Evolutionary conservation across 1,140 invertebrate genomes (phyloP), one percentile per base, ranked within the genome.

Genomic region (Formica exsecta): DNA sequence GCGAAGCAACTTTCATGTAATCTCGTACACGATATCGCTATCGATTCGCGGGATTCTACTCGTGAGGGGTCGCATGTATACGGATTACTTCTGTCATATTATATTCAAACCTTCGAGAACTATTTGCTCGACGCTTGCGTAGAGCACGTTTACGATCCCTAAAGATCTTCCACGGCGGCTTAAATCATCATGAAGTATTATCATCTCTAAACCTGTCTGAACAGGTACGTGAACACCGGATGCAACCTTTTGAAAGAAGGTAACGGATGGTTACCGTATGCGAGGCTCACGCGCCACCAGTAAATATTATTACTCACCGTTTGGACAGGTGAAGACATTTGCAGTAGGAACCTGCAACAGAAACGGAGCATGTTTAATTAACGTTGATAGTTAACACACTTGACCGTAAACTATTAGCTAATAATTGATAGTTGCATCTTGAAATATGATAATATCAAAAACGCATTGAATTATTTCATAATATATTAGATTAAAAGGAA

Each of bases 301-400:
- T 51, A 22, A 57, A n/a, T 38, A n/a, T 51, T 25, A 19, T 80
- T 83, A 96, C 96, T 96, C 94, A 97, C 96, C 96, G 93, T 96
- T 97, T 92, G 96, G 96, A 96, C 96, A 97, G 89, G 96, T 96
- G 94, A 97, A 97, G 92, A 96, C 93, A 92, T 96, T 95, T 66
- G 93, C 93, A 65, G 92, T 79, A 81, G 94, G 95, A 89, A 95
- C 95, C 96, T 97, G 96, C 68, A 96, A 96, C 81, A 91, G 62
- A 92, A 89, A 80, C 0, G 57, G 74, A 59, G n/a, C 66, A 73
- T 16, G 19, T 44, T 77, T 36, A 57, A 1, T 68, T 38, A 41
- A 44, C 11, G 11, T 5, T 25, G 6, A n/a, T 75, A 25, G 7
- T 54, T 59, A 29, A 59, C 79, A 61, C 79, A 44, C 16, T 1